These are phyloP conservation scores for Procavia capensis DNA, from an alignment of 2,113 vertebrate species.

Conservation along the genomic window DNA sequence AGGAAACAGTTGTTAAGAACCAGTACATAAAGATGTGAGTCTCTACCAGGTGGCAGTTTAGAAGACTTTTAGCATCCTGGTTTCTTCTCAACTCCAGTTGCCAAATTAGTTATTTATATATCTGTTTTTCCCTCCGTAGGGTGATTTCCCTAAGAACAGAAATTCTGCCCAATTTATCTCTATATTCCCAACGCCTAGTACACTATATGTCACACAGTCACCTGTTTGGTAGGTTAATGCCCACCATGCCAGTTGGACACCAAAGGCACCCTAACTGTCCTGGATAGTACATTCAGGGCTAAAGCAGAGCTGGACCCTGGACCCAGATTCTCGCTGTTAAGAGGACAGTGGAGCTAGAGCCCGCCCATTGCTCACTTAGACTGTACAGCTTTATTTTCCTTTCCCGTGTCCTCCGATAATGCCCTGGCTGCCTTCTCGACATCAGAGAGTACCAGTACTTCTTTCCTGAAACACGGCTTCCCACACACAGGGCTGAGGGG, in stretches of 20 bases:
- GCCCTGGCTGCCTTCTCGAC: not conserved
- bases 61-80: not conserved
- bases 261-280: not conserved
- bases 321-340: too few relatives aligned
- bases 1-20: not conserved
- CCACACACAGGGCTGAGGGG: not conserved
- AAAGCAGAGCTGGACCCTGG: not conserved
- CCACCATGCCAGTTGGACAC: not conserved
- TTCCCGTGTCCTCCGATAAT: not conserved
- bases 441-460: not conserved
- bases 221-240: not conserved
- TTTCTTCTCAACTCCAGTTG: conserved; percentile 17
- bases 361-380: not conserved
- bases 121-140: not conserved
- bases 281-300: not conserved
- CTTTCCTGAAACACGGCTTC: not conserved
- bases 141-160: not conserved
- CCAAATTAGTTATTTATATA: not conserved
- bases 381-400: not conserved
- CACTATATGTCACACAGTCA: not conserved
- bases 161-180: not conserved
- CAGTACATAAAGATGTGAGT: not conserved
- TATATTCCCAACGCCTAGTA: not conserved
- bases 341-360: not conserved
- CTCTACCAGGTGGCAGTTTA: not conserved